Percentiles rank a stretch among this genome's conserved stretches.
phyloP scores from a whole-genome alignment of 2,888 invertebrate genomes.

The Tipula vernalis region DNA sequence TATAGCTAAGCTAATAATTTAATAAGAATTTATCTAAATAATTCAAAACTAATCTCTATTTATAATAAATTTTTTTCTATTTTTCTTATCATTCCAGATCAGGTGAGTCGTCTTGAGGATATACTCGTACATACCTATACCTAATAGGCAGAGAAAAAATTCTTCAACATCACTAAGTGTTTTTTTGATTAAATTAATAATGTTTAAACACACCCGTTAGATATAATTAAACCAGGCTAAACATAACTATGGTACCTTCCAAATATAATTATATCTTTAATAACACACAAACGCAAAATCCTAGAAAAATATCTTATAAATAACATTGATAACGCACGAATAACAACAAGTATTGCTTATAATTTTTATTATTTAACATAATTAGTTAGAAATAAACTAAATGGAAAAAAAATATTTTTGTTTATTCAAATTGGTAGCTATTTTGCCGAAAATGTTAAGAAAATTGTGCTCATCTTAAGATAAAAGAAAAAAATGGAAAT shows the following conservation, averaged over 20 bases:
- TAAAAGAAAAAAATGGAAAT: neutral
- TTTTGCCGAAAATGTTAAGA: neutral
- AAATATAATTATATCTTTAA: neutral
- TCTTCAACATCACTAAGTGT: neutral
- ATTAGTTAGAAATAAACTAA: neutral
- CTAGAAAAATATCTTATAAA: neutral
- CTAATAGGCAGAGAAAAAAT: neutral
- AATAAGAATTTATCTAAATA: neutral
- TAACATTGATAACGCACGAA: neutral
- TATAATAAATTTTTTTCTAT: neutral
- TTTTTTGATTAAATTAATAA: neutral
- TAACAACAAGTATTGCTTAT: neutral
- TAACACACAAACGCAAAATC: neutral
- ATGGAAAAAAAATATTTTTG: neutral
- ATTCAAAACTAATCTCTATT: neutral
- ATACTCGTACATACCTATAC: neutral
- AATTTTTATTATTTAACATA: neutral
- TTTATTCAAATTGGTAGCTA: neutral
- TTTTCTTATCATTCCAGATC: neutral
- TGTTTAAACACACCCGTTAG: neutral
- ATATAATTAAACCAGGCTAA: neutral
- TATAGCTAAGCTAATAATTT: no score
- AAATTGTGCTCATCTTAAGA: neutral
- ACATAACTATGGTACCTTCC: neutral
- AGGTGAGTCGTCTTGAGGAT: neutral